phyloP scores from a whole-genome alignment of 2,888 invertebrate species.

The Fragum sueziense region DNA sequence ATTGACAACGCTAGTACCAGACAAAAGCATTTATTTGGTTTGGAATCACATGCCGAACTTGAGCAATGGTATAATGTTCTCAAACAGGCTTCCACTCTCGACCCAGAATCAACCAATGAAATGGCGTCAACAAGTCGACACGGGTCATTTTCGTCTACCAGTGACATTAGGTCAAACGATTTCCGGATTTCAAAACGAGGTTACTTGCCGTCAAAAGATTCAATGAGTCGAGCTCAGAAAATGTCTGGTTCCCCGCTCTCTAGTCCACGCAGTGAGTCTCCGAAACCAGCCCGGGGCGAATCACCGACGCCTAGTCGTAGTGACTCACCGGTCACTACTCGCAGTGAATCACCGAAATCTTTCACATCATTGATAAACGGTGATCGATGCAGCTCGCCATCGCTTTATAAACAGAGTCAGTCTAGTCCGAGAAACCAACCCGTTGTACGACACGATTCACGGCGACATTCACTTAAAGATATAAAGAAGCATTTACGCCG shows the following conservation, averaged over 20 bases:
- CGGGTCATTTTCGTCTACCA: not conserved
- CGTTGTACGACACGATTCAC: slow-evolving; percentile 39
- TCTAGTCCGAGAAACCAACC: slow-evolving; percentile 40
- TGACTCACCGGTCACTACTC: not conserved
- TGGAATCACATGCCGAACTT: slow-evolving; percentile 63
- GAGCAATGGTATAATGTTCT: slow-evolving; percentile 66
- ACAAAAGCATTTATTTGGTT: slow-evolving; percentile 69
- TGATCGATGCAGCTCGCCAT: not conserved
- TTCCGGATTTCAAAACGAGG: slow-evolving; percentile 21
- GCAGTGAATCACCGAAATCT: not conserved
- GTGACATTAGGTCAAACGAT: slow-evolving; percentile 26
- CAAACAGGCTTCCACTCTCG: slow-evolving; percentile 63
- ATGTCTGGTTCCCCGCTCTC: slow-evolving; percentile 18
- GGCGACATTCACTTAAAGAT: slow-evolving; percentile 64
- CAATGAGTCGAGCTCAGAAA: slow-evolving; percentile 51
- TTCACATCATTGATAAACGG: not conserved
- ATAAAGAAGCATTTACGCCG: slow-evolving; percentile 62
- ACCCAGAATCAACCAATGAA: slow-evolving; percentile 59
- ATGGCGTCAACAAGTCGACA: slow-evolving; percentile 33
- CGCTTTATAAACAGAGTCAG: slow-evolving; percentile 20
- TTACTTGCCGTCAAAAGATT: slow-evolving; percentile 48
- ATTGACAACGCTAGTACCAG: slow-evolving; percentile 67
- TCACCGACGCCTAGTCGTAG: not conserved
- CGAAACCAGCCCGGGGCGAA: not conserved
- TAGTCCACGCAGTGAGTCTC: slow-evolving; percentile 35